phyloP scores from a whole-genome alignment of 2,888 invertebrate genomes.

The Caprella mutica region DNA sequence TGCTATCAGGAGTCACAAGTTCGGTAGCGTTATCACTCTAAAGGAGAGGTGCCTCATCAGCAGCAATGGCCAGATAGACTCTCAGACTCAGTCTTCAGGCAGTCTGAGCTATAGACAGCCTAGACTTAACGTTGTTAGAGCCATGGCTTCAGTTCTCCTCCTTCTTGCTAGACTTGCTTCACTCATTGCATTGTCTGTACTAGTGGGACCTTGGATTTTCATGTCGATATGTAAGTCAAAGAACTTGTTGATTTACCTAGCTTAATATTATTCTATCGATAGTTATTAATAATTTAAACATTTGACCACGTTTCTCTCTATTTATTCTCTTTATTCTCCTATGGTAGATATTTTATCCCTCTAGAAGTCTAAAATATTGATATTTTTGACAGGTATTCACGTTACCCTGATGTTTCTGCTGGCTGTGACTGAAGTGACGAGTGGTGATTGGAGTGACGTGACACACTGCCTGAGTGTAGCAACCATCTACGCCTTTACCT shows the following conservation, averaged over 20 bases:
- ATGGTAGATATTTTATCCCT: no score
- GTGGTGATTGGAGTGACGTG: constrained; percentile 5
- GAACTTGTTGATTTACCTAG: no score
- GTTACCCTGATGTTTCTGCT: constrained; percentile 10
- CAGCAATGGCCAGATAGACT: background rate
- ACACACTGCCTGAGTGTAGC: background rate
- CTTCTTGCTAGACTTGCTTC: background rate
- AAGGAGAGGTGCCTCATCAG: background rate
- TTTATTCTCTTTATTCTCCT: no score
- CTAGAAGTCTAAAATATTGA: background rate
- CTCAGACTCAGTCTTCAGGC: no score
- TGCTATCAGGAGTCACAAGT: background rate
- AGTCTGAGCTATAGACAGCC: no score
- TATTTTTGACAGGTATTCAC: background rate
- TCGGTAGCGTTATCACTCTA: constrained; percentile 5
- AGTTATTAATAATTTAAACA: no score
- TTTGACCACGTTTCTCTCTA: no score
- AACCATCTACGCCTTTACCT: background rate
- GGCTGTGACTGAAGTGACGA: constrained; percentile 8
- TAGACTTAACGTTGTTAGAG: background rate
- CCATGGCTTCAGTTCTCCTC: background rate
- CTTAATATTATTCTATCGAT: no score
- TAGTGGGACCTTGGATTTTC: constrained; percentile 3
- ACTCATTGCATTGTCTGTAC: background rate
- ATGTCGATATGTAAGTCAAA: constrained; percentile 1